phyloP scores from a whole-genome alignment of 2,888 invertebrate genomes.

The Anticlea derivata region DNA sequence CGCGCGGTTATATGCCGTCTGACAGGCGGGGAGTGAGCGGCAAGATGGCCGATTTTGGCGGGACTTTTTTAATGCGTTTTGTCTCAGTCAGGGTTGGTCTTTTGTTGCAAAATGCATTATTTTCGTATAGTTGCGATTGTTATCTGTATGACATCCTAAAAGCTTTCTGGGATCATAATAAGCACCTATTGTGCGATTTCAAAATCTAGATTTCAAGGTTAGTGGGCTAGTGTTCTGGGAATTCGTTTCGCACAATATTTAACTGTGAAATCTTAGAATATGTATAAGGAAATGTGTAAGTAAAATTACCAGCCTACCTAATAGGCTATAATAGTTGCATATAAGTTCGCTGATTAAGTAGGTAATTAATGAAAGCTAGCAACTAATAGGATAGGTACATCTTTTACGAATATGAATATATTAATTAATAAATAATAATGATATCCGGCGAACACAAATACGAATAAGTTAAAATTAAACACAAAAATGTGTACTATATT shows the following conservation, averaged over 20 bases:
- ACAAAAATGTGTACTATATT: too few species aligned
- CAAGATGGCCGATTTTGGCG: constrained; percentile 46
- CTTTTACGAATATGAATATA: too few species aligned
- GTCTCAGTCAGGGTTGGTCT: constrained; percentile 55
- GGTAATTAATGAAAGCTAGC: too few species aligned
- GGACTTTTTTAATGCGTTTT: constrained; percentile 38
- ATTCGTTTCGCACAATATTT: constrained; percentile 16
- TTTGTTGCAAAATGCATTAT: constrained; percentile 57
- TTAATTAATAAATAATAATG: too few species aligned
- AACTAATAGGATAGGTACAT: background rate
- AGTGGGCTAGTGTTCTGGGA: constrained; percentile 9
- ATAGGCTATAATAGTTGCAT: too few species aligned
- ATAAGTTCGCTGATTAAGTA: too few species aligned
- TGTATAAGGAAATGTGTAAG: too few species aligned
- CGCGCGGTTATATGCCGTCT: constrained; percentile 66
- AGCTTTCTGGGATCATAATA: constrained; percentile 13
- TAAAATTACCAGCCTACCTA: too few species aligned
- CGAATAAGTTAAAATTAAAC: too few species aligned
- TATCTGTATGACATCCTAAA: constrained; percentile 25
- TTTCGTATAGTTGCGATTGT: constrained; percentile 41
- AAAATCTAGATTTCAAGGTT: constrained; percentile 24
- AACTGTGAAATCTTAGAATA: background rate
- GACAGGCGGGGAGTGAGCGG: constrained; percentile 67
- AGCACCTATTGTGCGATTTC: constrained; percentile 18
- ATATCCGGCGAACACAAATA: too few species aligned